Conservation (phyloP, 1,140 invertebrate species). For the Steinernema feltiae region DNA sequence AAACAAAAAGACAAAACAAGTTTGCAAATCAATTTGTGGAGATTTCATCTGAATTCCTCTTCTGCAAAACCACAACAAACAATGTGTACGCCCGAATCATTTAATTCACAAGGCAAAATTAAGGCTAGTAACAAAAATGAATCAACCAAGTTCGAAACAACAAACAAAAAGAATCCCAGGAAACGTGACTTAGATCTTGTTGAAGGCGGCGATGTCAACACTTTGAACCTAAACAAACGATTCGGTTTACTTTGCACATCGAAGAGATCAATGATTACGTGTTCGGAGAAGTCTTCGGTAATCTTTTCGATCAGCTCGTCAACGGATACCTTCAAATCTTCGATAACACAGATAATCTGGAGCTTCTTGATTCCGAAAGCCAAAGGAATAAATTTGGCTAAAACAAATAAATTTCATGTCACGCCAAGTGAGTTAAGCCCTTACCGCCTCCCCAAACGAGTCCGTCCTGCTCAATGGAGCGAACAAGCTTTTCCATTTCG, state of each 20-base stretch:
- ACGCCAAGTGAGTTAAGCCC: neutral
- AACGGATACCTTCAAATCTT: slow-evolving; percentile 38
- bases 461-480: slow-evolving; percentile 60
- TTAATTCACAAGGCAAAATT: neutral
- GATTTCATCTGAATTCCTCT: too few relatives aligned
- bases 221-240: slow-evolving; percentile 24
- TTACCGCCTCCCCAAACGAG: slow-evolving; percentile 61
- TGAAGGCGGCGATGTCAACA: slow-evolving; percentile 39
- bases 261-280: slow-evolving; percentile 11
- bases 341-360: slow-evolving; percentile 63
- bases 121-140: neutral
- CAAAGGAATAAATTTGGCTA: slow-evolving; percentile 76
- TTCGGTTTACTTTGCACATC: neutral
- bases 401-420: neutral
- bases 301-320: slow-evolving; percentile 41
- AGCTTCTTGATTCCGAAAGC: slow-evolving; percentile 91
- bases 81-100: neutral
- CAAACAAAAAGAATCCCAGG: neutral
- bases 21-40: too few relatives aligned
- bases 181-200: slow-evolving; percentile 32
- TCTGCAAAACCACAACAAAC: neutral
- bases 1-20: too few relatives aligned
- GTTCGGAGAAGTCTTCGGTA: slow-evolving; percentile 30
- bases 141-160: neutral
- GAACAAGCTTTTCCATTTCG: slow-evolving; percentile 57